A percentile compares a stretch with the other conserved stretches of the same genome.
These are phyloP conservation scores for Chelonoidis abingdonii DNA, from an alignment of 2,113 vertebrate genomes.

Conservation along the genomic window DNA sequence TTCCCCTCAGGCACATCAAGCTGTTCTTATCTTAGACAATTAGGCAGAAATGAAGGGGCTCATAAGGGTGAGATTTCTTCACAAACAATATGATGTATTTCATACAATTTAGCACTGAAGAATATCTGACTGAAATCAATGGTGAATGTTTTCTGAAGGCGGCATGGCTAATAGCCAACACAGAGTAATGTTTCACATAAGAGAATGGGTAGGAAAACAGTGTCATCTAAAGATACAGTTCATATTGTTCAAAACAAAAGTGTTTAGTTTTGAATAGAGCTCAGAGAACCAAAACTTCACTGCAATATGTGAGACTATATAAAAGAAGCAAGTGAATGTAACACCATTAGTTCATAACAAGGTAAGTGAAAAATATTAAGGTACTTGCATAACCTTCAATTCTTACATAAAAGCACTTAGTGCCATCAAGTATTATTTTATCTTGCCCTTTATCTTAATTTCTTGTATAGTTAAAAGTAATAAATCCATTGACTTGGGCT, in stretches of 20 bases:
- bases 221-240: not conserved
- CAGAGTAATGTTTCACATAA: not conserved
- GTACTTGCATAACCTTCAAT: not conserved
- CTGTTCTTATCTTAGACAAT: conserved; percentile 80
- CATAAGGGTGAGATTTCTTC: conserved; percentile 77
- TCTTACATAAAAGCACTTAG: not conserved
- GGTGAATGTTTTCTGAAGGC: conserved; percentile 15
- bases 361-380: not conserved
- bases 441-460: not conserved
- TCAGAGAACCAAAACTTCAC: not conserved
- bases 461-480: not conserved
- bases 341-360: not conserved
- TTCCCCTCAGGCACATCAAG: conserved; percentile 74
- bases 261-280: not conserved
- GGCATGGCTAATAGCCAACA: conserved; percentile 5
- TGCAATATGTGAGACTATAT: not conserved
- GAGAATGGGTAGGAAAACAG: not conserved
- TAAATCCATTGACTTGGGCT: not conserved
- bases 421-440: not conserved
- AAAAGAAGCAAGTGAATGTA: not conserved
- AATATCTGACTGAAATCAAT: conserved; percentile 46
- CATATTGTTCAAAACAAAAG: not conserved
- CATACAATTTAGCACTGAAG: conserved; percentile 36
- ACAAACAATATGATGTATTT: conserved; percentile 62
- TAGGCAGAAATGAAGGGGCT: conserved; percentile 77